Evolutionary conservation across 2,797 vertebrate genomes (phyloP), one percentile per base, ranked within the genome.

Genomic region (Anisognathus igniventris): DNA sequence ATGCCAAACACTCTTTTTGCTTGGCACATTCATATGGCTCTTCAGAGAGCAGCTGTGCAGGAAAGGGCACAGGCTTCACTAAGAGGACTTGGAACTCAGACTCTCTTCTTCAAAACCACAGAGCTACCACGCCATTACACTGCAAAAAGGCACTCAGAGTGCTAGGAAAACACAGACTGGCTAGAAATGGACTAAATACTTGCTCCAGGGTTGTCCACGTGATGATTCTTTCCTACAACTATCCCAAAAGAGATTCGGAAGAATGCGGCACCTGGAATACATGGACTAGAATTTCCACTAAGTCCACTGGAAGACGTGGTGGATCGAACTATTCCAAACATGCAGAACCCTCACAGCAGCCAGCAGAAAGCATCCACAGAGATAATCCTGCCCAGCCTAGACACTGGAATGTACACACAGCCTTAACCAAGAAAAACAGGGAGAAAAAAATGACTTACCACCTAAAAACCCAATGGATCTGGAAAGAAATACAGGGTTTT

Each of bases 1-100:
- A 95, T 53, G 56, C 78, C 51, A 91, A 94, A 45, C 72, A 86
- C 33, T 11, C 39, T 45, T 54, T 86, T 64, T 76, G 84, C 84
- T 74, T 79, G 86, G 88, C 84, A 94, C n/a, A 14, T 60, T 78
- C 66, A 37, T 10, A 28, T 5, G 8, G 66, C 88, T 90, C 76
- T 86, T 79, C 64, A 37, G 67, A 70, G 37, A 91, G 71, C 80
- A 94, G 71, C 71, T 85, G 60, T 7, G 60, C 78, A 84, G 77
- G 68, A 51, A 74, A 87, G 89, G 87, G 81, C 94, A 92, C 23
- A 50, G 4, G 1, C 18, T 1, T 30, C 50, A 40, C 37, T 8
- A 37, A 44, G 28, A 88, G 50, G 31, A 86, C 57, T 71, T 30
- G 57, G 67, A 93, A 91, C 65, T 89, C 48, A 14, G 42, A 70